Conservation (phyloP, 35 echinoderm and acorn worm species). For the Apostichopus parvimensis region DNA sequence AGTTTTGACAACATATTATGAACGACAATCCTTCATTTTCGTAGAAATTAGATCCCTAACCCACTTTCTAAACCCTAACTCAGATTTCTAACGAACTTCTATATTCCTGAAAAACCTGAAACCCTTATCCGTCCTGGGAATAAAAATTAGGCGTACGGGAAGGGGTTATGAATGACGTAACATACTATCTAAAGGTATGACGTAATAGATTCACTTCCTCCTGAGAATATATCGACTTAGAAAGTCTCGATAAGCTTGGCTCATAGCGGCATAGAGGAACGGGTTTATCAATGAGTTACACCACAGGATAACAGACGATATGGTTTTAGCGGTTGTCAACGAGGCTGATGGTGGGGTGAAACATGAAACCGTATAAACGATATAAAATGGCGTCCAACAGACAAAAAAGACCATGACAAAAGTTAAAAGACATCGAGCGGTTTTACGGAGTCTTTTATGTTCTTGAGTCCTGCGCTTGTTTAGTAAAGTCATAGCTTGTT, state of each 20-base stretch:
- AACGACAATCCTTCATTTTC: no score
- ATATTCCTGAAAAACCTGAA: no score
- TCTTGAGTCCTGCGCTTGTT: background rate
- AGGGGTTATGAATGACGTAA: no score
- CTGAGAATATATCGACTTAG: background rate
- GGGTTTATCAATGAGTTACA: constrained; percentile 40
- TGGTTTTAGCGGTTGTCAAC: background rate
- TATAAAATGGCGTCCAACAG: constrained; percentile 54
- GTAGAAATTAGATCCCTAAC: no score
- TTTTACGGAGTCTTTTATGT: constrained; percentile 7
- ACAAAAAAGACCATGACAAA: constrained; percentile 22
- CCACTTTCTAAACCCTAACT: no score
- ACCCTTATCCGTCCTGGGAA: no score
- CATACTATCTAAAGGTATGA: no score
- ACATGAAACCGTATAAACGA: background rate
- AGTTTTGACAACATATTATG: no score
- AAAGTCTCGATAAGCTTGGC: constrained; percentile 28
- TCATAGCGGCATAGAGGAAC: constrained; percentile 42
- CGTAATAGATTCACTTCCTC: background rate
- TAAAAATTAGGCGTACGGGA: no score
- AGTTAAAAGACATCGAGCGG: background rate
- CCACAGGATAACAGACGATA: constrained; percentile 20
- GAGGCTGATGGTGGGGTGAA: background rate
- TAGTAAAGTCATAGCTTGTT: constrained; percentile 27
- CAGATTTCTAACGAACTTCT: no score